Evolutionary conservation across 2,113 vertebrate genomes (phyloP).

Genomic region (Alethe castanea): DNA sequence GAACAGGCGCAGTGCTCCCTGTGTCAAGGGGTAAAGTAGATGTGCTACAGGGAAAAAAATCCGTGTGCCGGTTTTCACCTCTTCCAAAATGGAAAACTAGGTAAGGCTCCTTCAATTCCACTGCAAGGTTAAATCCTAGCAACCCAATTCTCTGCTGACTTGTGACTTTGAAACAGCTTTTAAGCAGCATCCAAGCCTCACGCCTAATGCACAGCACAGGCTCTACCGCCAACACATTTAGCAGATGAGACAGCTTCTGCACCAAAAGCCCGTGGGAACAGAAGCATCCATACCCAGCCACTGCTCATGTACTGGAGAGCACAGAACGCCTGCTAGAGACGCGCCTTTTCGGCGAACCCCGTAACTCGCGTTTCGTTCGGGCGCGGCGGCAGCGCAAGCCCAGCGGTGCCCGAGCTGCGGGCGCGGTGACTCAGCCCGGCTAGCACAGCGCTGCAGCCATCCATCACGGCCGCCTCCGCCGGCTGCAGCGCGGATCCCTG

Average conservation of each 20-base stretch:
- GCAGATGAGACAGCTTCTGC: neutral
- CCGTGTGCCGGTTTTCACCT: neutral
- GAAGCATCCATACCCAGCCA: neutral
- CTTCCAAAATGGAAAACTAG: accelerated
- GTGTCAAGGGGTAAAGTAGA: neutral
- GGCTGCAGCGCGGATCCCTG: neutral
- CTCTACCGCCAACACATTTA: neutral
- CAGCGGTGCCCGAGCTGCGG: neutral
- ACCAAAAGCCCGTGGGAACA: neutral
- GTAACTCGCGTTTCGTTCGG: neutral
- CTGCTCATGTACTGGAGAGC: neutral
- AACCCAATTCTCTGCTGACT: slow-evolving; percentile 3
- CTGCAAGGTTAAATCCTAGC: neutral
- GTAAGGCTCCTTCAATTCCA: neutral
- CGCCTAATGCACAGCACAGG: neutral
- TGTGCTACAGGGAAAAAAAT: neutral
- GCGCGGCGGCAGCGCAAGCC: neutral
- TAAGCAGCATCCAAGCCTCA: neutral
- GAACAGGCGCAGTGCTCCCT: neutral
- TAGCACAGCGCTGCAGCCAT: slow-evolving; percentile 21
- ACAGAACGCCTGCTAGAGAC: neutral
- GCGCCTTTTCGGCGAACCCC: neutral
- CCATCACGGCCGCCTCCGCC: neutral
- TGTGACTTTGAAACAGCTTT: neutral
- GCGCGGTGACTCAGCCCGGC: neutral